These are phyloP conservation scores for Limnothrissa miodon DNA, from an alignment of 2,113 vertebrate genomes.

Conservation along the genomic window DNA sequence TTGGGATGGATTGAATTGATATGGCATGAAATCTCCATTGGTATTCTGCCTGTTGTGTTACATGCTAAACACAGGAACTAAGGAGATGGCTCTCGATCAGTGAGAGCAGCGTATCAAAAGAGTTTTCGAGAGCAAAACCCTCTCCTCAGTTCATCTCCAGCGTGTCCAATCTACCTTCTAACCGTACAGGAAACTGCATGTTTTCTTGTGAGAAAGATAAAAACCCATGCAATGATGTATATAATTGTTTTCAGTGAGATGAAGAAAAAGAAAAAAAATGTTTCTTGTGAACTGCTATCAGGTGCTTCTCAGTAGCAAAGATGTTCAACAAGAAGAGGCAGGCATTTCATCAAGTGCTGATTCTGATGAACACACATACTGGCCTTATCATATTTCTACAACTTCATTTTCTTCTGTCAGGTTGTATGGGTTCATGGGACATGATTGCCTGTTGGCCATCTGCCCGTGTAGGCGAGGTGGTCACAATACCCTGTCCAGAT, in stretches of 20 bases:
- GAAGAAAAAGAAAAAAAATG: background rate
- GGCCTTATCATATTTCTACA: background rate
- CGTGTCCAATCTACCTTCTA: background rate
- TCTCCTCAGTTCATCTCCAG: background rate
- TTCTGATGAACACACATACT: background rate
- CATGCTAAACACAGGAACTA: background rate
- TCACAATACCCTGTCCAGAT: slow-evolving; percentile 78
- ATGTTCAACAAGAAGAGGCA: too few relatives aligned
- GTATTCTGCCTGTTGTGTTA: background rate
- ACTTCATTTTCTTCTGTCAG: slow-evolving; percentile 55
- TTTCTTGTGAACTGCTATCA: too few relatives aligned
- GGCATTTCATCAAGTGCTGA: too few relatives aligned
- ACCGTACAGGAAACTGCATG: background rate
- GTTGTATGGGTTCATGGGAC: slow-evolving; percentile 84
- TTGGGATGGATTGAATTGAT: background rate
- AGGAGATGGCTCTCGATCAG: background rate
- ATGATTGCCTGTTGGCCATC: slow-evolving; percentile 89
- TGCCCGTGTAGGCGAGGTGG: slow-evolving; percentile 75
- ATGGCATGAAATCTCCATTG: background rate
- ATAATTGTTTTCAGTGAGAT: background rate
- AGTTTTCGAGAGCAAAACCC: background rate
- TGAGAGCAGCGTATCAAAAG: background rate
- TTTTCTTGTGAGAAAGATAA: background rate
- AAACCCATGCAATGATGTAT: background rate
- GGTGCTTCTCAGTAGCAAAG: too few relatives aligned